Conservation (phyloP, 1,140 invertebrate species). For the Semibalanus balanoides region DNA sequence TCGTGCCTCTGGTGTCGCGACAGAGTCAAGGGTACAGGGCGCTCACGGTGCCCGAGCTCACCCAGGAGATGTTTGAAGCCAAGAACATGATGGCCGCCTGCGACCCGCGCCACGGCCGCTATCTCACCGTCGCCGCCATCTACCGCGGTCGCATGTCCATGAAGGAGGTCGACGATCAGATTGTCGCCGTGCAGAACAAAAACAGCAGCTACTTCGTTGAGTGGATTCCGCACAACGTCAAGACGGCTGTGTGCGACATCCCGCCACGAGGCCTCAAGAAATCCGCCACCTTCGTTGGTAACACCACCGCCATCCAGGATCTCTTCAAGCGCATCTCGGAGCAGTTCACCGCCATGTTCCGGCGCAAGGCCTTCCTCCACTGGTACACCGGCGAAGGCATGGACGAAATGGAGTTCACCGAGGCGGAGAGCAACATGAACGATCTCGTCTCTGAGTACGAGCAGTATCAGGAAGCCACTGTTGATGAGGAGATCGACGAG, state of each 20-base stretch:
- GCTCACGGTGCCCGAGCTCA: slow-evolving; percentile 38
- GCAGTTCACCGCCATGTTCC: slow-evolving; percentile 41
- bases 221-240: slow-evolving; percentile 50
- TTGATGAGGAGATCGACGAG: slow-evolving; percentile 11
- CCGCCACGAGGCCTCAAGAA: slow-evolving; percentile 41
- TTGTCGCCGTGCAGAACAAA: slow-evolving; percentile 46
- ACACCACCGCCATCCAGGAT: slow-evolving; percentile 35
- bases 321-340: slow-evolving; percentile 40
- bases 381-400: slow-evolving; percentile 42
- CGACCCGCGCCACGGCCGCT: slow-evolving; percentile 54
- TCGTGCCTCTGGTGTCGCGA: slow-evolving; percentile 57
- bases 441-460: slow-evolving; percentile 44
- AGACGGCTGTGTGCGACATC: slow-evolving; percentile 46
- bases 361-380: slow-evolving; percentile 41
- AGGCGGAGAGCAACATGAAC: slow-evolving; percentile 43
- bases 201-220: slow-evolving; percentile 48
- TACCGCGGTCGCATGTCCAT: slow-evolving; percentile 92
- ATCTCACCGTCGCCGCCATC: slow-evolving; percentile 57
- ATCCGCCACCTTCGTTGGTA: slow-evolving; percentile 39
- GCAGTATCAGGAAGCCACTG: slow-evolving; percentile 33
- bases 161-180: slow-evolving; percentile 76
- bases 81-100: slow-evolving; percentile 53
- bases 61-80: slow-evolving; percentile 41
- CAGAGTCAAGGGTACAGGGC: slow-evolving; percentile 40
- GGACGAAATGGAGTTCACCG: slow-evolving; percentile 43